phyloP scores from a whole-genome alignment of 2,888 invertebrate species.

The Harpalus rufipes region DNA sequence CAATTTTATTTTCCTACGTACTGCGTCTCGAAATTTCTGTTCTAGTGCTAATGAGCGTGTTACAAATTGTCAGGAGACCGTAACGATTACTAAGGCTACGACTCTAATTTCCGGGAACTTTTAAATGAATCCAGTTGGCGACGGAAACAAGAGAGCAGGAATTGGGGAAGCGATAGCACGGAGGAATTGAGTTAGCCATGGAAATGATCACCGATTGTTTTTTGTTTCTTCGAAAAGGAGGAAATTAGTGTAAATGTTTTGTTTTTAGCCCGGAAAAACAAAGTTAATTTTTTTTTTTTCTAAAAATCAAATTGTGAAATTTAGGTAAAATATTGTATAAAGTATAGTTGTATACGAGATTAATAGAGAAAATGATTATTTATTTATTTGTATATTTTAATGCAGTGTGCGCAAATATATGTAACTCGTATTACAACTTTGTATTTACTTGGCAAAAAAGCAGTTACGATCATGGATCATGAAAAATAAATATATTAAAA shows the following conservation, averaged over 20 bases:
- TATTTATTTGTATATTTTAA: no score
- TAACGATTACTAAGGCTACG: neutral
- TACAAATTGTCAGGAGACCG: conserved; percentile 19
- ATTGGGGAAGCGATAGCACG: conserved; percentile 4
- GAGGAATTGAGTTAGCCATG: conserved; percentile 11
- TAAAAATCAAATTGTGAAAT: no score
- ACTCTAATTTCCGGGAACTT: conserved; percentile 41
- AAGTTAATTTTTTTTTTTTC: neutral
- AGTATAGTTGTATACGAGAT: no score
- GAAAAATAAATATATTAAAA: no score
- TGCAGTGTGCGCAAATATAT: no score
- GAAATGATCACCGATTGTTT: conserved; percentile 10
- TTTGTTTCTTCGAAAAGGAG: neutral
- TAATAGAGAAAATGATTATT: no score
- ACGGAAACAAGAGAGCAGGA: conserved; percentile 5
- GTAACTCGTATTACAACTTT: no score
- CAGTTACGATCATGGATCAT: no score
- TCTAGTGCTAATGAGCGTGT: conserved; percentile 14
- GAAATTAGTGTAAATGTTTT: neutral
- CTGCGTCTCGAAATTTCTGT: neutral
- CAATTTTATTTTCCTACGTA: neutral
- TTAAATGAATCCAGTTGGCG: conserved; percentile 39
- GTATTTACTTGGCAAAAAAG: no score
- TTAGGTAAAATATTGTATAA: no score
- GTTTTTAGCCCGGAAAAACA: neutral